phyloP scores from a whole-genome alignment of 2,888 invertebrate genomes.

The Cephonodes hylas region DNA sequence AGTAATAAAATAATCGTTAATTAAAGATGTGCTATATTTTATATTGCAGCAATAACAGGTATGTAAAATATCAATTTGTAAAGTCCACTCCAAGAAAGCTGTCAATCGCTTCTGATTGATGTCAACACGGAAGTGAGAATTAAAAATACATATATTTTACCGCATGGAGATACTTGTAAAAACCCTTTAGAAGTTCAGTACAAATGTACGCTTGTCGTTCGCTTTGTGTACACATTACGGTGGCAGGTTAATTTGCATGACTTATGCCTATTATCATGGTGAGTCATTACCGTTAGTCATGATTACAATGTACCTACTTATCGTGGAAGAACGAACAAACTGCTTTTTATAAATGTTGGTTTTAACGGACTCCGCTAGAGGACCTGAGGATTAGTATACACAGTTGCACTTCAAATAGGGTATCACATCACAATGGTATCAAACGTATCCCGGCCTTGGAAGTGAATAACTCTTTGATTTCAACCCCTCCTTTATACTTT shows the following conservation, averaged over 20 bases:
- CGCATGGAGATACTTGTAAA: not conserved
- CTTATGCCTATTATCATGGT: not conserved
- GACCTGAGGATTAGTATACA: no score
- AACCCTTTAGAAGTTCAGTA: not conserved
- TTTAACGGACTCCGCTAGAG: not conserved
- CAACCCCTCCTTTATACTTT: no score
- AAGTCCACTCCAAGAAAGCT: no score
- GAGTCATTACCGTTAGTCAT: slow-evolving; percentile 5
- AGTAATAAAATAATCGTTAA: no score
- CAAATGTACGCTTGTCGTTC: not conserved
- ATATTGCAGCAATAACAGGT: no score
- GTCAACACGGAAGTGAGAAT: not conserved
- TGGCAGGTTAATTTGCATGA: slow-evolving; percentile 1
- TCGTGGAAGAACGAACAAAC: not conserved
- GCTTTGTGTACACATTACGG: not conserved
- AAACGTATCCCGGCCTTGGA: no score
- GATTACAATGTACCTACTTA: not conserved
- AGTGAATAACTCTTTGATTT: no score
- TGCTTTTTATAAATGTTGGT: not conserved
- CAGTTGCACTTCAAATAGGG: no score
- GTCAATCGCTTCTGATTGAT: not conserved
- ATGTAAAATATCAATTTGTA: no score
- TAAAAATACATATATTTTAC: not conserved
- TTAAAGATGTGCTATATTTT: no score
- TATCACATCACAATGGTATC: no score